Conservation (phyloP, 2,797 vertebrate species). For the Gobionotothen gibberifrons region DNA sequence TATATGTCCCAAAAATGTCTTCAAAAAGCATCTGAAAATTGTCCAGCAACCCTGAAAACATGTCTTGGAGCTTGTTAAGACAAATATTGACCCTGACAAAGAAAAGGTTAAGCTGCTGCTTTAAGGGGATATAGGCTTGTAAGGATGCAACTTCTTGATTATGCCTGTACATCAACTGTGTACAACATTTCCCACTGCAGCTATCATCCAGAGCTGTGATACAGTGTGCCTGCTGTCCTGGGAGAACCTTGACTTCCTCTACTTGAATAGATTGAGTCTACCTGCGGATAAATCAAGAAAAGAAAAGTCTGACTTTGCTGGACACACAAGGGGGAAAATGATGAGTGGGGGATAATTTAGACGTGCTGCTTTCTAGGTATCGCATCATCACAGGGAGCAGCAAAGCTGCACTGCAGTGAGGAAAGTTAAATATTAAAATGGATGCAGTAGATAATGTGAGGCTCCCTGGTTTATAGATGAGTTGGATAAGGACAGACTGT, state of each 20-base stretch:
- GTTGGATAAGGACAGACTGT: conserved; percentile 24
- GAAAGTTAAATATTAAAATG: conserved; percentile 65
- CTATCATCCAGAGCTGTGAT: conserved; percentile 6
- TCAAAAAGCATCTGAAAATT: too few species aligned
- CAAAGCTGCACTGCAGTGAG: conserved; percentile 11
- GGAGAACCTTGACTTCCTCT: conserved; percentile 33
- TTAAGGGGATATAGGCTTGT: conserved; percentile 1
- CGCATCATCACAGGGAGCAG: conserved; percentile 25
- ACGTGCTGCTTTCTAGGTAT: conserved; percentile 21
- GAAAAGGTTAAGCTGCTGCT: conserved; percentile 1
- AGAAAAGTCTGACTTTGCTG: not conserved
- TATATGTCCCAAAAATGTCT: too few species aligned
- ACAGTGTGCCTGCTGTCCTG: not conserved
- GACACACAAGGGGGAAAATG: not conserved
- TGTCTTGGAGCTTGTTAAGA: conserved; percentile 2
- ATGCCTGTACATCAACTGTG: conserved; percentile 16
- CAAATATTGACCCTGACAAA: conserved; percentile 7
- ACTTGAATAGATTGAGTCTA: conserved; percentile 21
- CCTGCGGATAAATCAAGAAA: conserved; percentile 37
- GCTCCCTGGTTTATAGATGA: conserved; percentile 61
- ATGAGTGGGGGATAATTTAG: conserved; percentile 51
- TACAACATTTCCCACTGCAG: not conserved
- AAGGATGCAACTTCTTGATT: conserved; percentile 4
- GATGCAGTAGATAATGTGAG: conserved; percentile 53
- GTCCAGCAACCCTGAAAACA: too few species aligned